These are phyloP conservation scores for Laspeyria flexula DNA, from an alignment of 2,888 invertebrate genomes.

Conservation along the genomic window DNA sequence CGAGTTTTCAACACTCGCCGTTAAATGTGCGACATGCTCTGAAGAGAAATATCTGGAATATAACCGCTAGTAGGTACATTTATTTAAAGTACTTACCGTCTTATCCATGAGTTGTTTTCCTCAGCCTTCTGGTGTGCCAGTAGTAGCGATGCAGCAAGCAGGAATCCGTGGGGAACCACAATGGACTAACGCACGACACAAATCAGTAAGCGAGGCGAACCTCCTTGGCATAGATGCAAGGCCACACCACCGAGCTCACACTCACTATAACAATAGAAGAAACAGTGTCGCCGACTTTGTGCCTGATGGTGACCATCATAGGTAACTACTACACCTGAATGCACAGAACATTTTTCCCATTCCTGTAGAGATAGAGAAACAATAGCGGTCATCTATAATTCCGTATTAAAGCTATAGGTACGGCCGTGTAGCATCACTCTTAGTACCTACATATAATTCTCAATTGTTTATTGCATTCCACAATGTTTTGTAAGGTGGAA, in stretches of 20 bases:
- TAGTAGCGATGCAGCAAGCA: slow-evolving; percentile 90
- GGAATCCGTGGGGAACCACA: slow-evolving; percentile 87
- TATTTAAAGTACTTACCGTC: background rate
- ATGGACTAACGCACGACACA: slow-evolving; percentile 80
- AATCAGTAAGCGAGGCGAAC: slow-evolving; percentile 95
- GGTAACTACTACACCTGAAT: slow-evolving; percentile 72
- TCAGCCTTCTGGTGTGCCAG: slow-evolving; percentile 85
- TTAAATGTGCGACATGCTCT: too few species aligned
- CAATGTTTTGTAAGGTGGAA: too few species aligned
- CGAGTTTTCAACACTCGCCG: too few species aligned
- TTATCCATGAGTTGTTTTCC: background rate
- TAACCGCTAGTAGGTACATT: too few species aligned
- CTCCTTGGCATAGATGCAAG: slow-evolving; percentile 87
- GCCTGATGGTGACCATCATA: slow-evolving; percentile 84
- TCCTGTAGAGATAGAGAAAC: too few species aligned
- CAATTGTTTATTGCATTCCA: too few species aligned
- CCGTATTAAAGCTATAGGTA: too few species aligned
- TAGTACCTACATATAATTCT: too few species aligned
- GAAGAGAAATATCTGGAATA: too few species aligned
- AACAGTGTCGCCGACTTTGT: slow-evolving; percentile 87
- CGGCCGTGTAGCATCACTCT: too few species aligned
- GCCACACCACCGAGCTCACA: slow-evolving; percentile 72
- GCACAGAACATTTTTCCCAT: too few species aligned
- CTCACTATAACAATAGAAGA: slow-evolving; percentile 77
- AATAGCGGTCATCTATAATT: too few species aligned